These are phyloP conservation scores for Marmota monax DNA, from an alignment of 2,113 vertebrate genomes.

Conservation along the genomic window DNA sequence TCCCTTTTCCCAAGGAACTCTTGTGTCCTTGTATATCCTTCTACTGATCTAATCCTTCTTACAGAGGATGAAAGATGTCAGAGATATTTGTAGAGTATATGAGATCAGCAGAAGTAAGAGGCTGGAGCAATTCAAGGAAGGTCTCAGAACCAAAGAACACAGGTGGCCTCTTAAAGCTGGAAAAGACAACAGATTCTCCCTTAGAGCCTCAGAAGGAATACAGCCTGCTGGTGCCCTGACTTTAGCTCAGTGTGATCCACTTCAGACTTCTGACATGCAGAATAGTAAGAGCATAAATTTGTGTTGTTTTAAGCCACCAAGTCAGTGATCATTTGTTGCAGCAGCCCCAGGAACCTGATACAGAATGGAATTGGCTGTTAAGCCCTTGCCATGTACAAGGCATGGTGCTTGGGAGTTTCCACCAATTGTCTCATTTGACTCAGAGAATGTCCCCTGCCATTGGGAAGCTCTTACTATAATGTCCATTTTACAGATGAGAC, in stretches of 20 bases:
- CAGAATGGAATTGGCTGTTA: background rate
- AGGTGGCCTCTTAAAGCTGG: background rate
- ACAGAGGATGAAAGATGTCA: background rate
- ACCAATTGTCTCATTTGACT: background rate
- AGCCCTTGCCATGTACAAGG: background rate
- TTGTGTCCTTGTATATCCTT: background rate
- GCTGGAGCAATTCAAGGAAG: background rate
- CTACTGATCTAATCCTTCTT: background rate
- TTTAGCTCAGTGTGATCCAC: background rate
- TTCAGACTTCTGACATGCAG: slow-evolving; percentile 3
- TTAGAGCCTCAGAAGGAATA: background rate
- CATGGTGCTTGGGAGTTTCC: background rate
- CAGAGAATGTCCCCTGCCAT: background rate
- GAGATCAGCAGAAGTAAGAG: background rate
- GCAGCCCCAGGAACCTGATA: background rate
- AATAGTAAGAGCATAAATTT: background rate
- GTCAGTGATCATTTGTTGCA: background rate
- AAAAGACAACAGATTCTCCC: background rate
- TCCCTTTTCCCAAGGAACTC: background rate
- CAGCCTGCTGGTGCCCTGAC: background rate
- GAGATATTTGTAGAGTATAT: background rate
- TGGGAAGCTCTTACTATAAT: background rate
- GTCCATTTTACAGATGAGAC: background rate
- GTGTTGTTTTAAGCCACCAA: background rate
- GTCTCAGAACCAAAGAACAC: background rate